A percentile compares a stretch with the other conserved stretches of the same genome.
phyloP scores from a whole-genome alignment of 2,888 invertebrate species.

The Acleris sparsana region DNA sequence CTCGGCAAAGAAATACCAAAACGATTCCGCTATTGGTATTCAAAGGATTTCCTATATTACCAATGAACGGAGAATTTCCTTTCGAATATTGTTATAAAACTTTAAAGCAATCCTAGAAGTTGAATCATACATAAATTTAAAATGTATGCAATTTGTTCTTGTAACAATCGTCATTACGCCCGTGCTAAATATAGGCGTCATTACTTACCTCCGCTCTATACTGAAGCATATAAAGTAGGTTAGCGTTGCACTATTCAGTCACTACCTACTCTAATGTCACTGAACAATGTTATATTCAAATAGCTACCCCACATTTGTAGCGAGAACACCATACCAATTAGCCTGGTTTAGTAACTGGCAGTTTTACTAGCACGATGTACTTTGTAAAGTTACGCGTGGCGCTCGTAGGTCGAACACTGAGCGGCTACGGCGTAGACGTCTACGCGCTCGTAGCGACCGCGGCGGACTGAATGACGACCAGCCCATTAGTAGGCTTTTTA shows the following conservation, averaged over 20 bases:
- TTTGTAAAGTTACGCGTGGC: constrained; percentile 42
- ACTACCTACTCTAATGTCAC: constrained; percentile 57
- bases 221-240: constrained; percentile 68
- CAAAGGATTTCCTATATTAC: constrained; percentile 31
- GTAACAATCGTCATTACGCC: background rate
- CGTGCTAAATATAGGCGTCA: constrained; percentile 41
- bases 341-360: constrained; percentile 11
- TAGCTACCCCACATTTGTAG: constrained; percentile 33
- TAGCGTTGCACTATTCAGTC: constrained; percentile 65
- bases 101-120: constrained; percentile 1
- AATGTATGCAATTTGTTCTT: background rate
- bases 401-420: constrained; percentile 48
- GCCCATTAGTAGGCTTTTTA: constrained; percentile 54
- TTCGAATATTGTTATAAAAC: constrained; percentile 9
- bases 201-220: constrained; percentile 69
- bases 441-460: constrained; percentile 63
- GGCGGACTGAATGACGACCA: constrained; percentile 59
- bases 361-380: constrained; percentile 1
- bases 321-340: background rate
- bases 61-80: constrained; percentile 9
- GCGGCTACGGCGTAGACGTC: constrained; percentile 68
- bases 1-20: constrained; percentile 35
- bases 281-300: constrained; percentile 50
- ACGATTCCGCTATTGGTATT: constrained; percentile 33
- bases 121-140: background rate